Percentiles rank a stretch among this genome's conserved stretches.
phyloP scores from a whole-genome alignment of 1,140 invertebrate species.

The Hormaphis cornu region DNA sequence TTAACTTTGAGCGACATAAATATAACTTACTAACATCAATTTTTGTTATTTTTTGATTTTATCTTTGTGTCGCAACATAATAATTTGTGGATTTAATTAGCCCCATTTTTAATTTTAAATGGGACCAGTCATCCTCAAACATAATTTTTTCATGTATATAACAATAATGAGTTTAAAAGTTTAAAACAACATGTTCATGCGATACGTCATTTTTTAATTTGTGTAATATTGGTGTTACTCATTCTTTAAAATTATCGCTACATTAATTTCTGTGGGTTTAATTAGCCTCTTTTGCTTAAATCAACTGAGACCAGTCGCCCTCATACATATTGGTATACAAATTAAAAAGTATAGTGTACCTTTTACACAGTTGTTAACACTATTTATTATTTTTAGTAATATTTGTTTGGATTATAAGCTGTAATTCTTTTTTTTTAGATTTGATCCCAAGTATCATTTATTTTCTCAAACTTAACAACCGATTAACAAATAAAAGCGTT shows the following conservation, averaged over 20 bases:
- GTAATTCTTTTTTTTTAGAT: too few species aligned
- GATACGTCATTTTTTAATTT: background rate
- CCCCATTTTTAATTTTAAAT: background rate
- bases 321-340: background rate
- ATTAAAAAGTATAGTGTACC: too few species aligned
- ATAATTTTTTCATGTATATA: too few species aligned
- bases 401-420: too few species aligned
- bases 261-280: background rate
- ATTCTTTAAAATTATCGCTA: background rate
- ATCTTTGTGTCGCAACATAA: background rate
- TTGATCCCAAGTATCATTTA: too few species aligned
- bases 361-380: too few species aligned
- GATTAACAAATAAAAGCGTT: too few species aligned
- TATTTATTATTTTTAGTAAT: too few species aligned
- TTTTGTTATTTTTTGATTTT: background rate
- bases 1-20: too few species aligned
- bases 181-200: background rate
- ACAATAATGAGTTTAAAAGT: background rate
- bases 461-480: too few species aligned
- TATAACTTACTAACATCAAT: background rate
- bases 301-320: background rate
- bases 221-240: background rate
- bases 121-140: background rate
- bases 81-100: background rate
- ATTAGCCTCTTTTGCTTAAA: constrained; percentile 1